Percentiles rank a stretch among this genome's conserved stretches.
These are phyloP conservation scores for Eriocheir sinensis DNA, from an alignment of 1,140 invertebrate genomes.

Conservation along the genomic window DNA sequence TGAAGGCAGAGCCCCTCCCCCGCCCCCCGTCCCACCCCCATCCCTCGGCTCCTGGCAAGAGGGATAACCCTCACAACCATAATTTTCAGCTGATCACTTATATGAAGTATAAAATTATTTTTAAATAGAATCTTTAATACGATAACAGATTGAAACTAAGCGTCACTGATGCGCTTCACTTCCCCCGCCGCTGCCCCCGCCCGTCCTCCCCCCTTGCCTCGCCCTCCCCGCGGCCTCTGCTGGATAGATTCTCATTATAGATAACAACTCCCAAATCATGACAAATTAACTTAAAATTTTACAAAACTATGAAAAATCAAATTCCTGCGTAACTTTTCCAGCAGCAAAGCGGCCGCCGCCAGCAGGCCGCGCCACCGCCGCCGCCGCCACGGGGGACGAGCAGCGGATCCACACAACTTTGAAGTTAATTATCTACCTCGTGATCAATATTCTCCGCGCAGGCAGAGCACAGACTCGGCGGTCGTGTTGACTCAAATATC, in stretches of 20 bases:
- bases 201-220: constrained; percentile 30
- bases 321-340: constrained; percentile 15
- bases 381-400: neutral
- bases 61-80: neutral
- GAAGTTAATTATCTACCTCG: neutral
- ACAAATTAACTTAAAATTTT: constrained; percentile 71
- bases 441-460: constrained; percentile 25
- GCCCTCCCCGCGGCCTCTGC: constrained; percentile 29
- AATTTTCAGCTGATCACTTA: constrained; percentile 17
- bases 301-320: constrained; percentile 44
- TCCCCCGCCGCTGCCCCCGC: neutral
- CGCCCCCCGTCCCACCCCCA: too few relatives aligned
- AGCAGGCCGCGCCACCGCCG: too few relatives aligned
- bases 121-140: constrained; percentile 36
- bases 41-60: too few relatives aligned
- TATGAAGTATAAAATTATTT: neutral
- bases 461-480: neutral
- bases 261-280: constrained; percentile 69
- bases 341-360: neutral
- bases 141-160: constrained; percentile 32
- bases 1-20: too few relatives aligned
- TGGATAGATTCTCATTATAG: constrained; percentile 69
- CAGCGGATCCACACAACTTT: neutral
- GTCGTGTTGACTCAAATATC: neutral
- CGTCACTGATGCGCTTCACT: constrained; percentile 41